A percentile compares a stretch with the other conserved stretches of the same genome.
Conservation (phyloP, 2,113 vertebrate species). For the Otolemur garnettii region DNA sequence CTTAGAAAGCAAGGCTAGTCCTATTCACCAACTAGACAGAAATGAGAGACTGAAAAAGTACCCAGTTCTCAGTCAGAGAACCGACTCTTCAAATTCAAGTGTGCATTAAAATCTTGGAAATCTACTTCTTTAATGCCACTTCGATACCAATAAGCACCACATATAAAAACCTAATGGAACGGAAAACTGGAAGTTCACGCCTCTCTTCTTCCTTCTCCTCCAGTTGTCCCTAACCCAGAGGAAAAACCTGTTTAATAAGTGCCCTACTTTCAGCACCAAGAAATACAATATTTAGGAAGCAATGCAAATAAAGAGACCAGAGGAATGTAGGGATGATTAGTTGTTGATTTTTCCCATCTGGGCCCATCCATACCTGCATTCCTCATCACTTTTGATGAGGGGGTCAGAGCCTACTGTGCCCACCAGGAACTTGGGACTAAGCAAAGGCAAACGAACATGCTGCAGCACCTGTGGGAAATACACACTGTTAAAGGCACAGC, state of each 20-base stretch:
- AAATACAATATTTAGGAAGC: conserved; percentile 48
- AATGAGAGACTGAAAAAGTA: conserved; percentile 5
- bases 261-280: conserved; percentile 33
- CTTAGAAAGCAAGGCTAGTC: background rate
- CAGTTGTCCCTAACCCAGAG: conserved; percentile 56
- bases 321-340: background rate
- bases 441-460: conserved; percentile 96
- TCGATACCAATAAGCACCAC: conserved; percentile 1
- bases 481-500: background rate
- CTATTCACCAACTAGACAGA: background rate
- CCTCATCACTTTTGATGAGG: conserved; percentile 99
- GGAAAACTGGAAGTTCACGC: background rate
- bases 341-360: background rate
- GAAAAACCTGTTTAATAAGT: conserved; percentile 18
- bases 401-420: conserved; percentile 98
- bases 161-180: conserved; percentile 11
- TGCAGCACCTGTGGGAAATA: conserved; percentile 92
- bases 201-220: conserved; percentile 47
- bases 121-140: conserved; percentile 17
- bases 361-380: conserved; percentile 93
- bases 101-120: conserved; percentile 61
- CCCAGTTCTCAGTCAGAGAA: background rate
- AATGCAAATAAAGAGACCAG: background rate
- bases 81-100: conserved; percentile 44
- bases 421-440: conserved; percentile 99